Evolutionary conservation across 35 echinoderm and acorn worm genomes (phyloP).

Genomic region (Eucidaris tribuloides): DNA sequence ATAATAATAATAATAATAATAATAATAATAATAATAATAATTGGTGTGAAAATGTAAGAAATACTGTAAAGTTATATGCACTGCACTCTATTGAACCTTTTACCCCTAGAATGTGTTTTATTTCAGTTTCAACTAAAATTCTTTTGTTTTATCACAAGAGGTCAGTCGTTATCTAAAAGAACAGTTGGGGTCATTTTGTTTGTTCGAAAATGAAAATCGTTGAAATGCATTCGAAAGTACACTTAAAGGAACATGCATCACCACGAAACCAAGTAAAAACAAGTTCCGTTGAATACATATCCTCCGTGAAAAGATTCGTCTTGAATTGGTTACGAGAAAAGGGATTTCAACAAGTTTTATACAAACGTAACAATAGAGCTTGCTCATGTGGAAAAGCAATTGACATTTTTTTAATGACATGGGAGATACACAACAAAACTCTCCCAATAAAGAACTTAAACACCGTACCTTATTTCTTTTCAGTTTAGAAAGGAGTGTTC

Average conservation of each 20-base stretch:
- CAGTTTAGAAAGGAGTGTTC: background rate
- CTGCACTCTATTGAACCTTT: background rate
- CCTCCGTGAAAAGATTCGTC: no score
- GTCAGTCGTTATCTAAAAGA: background rate
- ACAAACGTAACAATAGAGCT: no score
- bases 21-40: conserved; percentile 1
- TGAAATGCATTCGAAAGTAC: background rate
- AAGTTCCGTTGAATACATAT: no score
- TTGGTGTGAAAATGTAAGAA: no score
- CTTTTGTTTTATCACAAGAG: background rate
- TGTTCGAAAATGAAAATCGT: background rate
- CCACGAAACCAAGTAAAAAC: no score
- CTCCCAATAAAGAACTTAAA: background rate
- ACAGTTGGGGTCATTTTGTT: background rate
- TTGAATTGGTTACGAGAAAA: no score
- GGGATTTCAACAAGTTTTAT: no score
- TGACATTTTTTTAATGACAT: no score
- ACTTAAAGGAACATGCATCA: no score
- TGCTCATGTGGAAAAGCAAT: no score
- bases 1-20: background rate
- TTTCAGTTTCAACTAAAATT: background rate
- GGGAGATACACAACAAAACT: background rate
- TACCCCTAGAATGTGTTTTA: background rate
- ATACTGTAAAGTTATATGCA: background rate
- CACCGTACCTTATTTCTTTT: background rate